These are phyloP conservation scores for Pristionchus exspectatus DNA, from an alignment of 2,888 invertebrate species.

Conservation along the genomic window DNA sequence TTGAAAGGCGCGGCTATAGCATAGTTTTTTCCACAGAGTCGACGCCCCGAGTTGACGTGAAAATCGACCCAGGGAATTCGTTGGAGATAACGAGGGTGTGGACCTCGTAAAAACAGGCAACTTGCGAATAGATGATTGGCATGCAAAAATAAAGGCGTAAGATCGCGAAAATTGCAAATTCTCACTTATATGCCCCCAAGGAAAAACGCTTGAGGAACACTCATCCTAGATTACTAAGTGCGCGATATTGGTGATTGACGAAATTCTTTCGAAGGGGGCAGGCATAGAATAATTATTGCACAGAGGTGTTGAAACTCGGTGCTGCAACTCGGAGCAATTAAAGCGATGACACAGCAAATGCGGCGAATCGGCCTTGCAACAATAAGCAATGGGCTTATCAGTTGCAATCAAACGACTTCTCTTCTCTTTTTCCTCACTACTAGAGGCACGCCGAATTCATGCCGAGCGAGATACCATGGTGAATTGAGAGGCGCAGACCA, in stretches of 20 bases:
- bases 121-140: background rate
- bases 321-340: background rate
- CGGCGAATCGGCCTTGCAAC: background rate
- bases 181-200: no score
- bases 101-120: background rate
- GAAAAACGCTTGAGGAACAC: no score
- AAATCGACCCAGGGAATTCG: background rate
- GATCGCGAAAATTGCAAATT: background rate
- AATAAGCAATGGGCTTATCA: constrained; percentile 21
- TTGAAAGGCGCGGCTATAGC: background rate
- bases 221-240: no score
- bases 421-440: background rate
- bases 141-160: background rate
- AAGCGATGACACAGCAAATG: background rate
- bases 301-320: background rate
- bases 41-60: background rate
- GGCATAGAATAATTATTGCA: no score
- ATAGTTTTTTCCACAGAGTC: background rate
- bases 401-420: background rate
- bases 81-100: background rate
- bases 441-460: background rate
- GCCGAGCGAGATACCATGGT: no score
- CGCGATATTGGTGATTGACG: no score
- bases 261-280: no score
- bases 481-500: no score